Conservation (phyloP, 2,113 vertebrate species). For the Pelecanoides urinatrix region DNA sequence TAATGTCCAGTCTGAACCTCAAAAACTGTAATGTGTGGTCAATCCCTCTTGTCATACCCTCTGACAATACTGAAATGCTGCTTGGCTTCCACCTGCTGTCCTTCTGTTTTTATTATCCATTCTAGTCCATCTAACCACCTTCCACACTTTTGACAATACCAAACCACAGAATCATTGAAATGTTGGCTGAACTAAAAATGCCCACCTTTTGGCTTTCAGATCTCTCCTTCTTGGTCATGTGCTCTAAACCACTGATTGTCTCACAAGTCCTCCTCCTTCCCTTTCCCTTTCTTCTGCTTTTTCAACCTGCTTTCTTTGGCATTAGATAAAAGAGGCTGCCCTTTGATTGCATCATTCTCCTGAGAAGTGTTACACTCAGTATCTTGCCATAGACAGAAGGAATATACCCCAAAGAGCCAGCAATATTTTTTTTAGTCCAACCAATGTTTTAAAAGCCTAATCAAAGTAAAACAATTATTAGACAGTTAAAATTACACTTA, state of each 20-base stretch:
- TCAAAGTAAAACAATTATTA: neutral
- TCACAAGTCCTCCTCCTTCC: neutral
- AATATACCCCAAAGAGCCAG: neutral
- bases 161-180: neutral
- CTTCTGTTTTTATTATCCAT: neutral
- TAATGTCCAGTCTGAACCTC: neutral
- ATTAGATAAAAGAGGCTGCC: neutral
- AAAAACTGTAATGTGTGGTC: neutral
- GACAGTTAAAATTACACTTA: neutral
- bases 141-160: neutral
- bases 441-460: neutral
- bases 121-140: neutral
- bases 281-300: neutral
- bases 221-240: neutral
- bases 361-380: neutral
- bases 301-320: neutral
- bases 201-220: neutral
- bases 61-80: neutral
- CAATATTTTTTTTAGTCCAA: neutral
- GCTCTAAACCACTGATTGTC: neutral
- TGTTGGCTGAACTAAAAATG: neutral
- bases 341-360: neutral
- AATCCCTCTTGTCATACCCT: neutral
- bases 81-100: neutral
- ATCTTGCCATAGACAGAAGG: neutral